Conservation (phyloP, 2,113 vertebrate species). For the human (Homo sapiens) region DNA sequence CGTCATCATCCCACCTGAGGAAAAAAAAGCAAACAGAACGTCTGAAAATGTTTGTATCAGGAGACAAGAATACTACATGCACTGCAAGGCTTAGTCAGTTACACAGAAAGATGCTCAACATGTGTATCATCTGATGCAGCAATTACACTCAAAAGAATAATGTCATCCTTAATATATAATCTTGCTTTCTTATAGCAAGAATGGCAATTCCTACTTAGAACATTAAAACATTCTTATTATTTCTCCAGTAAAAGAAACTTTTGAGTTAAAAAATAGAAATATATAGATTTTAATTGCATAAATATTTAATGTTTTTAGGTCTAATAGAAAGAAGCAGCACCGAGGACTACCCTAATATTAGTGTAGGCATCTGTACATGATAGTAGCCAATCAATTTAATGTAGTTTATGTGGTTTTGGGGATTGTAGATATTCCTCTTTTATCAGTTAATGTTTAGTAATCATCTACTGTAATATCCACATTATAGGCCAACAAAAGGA, state of each 20-base stretch:
- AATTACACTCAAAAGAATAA: neutral
- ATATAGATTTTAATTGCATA: neutral
- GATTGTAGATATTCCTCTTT: neutral
- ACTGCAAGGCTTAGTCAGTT: neutral
- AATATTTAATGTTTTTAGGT: neutral
- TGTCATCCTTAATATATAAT: neutral
- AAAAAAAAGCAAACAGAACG: neutral
- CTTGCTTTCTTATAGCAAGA: neutral
- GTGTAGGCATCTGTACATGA: neutral
- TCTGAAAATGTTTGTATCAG: neutral
- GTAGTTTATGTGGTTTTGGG: neutral
- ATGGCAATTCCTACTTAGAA: neutral
- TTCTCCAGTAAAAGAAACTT: neutral
- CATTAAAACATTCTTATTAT: neutral
- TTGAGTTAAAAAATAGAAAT: neutral
- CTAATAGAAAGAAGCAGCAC: neutral
- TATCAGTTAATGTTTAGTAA: neutral
- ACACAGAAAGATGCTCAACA: neutral
- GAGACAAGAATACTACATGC: neutral
- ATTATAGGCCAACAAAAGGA: neutral
- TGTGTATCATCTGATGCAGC: neutral
- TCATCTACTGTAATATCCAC: neutral
- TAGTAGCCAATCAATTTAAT: neutral
- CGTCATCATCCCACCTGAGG: conserved; percentile 98
- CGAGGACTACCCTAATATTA: neutral